Base-by-base conservation (phyloP, 2,888 invertebrate species). In the Hecatera dysodea region DNA sequence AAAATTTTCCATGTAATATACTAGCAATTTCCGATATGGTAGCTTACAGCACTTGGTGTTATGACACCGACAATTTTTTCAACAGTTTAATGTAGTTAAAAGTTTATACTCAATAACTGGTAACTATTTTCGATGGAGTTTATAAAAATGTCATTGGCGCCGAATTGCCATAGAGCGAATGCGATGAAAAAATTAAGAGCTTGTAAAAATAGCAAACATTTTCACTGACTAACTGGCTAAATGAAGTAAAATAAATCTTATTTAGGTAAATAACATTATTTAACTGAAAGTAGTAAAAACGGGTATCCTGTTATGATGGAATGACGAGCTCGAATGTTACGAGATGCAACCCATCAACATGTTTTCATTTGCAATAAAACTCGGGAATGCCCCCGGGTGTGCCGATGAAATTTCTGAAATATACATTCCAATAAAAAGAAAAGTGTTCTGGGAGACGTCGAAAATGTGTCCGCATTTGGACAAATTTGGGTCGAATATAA, bases 401-500 rank as follows among this genome's bases (percentile, higher is more conserved):
- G 79, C 81, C 87, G 86, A 90, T 90, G 88, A 89, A 89, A 91
- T 90, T 90, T 88, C 90, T 87, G 88, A 91, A 92, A 91, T 93
- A 92, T 92, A 91, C 88, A 90, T 92, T 91, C 88, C 89, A 92
- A 93, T 93, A 93, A 93, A 93, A 92, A 89, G 85, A 89, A 90
- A 92, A 92, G 89, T 92, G 88, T 90, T 91, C 90, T 83, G 82
- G 84, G 88, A 86, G 90, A 92, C 88, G 89, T 88, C 86, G 91
- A 91, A 92, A 93, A 92, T 93, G 92, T 93, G 91, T 90, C 91
- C 91, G 89, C 91, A 91, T 92, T 91, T 90, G 91, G 90, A 93
- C 90, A 93, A 93, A 93, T 93, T 93, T 91, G 90, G 92, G 92
- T 92, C 89, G 90, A 92, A 92, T 89, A 91, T 90, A 91, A 92